Base-by-base conservation (phyloP, 2,888 invertebrate genomes). In the Prosapia bicincta region DNA sequence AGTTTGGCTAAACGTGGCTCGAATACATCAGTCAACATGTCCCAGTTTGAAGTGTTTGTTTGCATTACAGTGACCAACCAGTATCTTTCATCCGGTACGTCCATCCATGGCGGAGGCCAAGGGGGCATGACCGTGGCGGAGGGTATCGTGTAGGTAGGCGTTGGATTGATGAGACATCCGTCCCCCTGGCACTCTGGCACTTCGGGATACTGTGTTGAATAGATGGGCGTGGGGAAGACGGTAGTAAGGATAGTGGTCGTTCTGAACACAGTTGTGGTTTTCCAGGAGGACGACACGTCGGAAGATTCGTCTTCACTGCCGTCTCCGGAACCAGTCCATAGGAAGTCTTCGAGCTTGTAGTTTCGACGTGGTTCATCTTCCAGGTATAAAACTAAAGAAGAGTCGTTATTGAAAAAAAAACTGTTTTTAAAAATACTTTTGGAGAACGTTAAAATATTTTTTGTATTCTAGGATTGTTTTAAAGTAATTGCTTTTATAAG, bases 321-420 rank as follows among this genome's bases (percentile, higher is more conserved):
- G 83, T 95, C 95, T 0, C 95, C 95, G 0, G 93, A 93, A 0
- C 95, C 95, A 0, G 94, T 94, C 95, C 95, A 95, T 84, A 96
- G 93, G 85, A 95, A 96, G 84, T 95, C 95, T 82, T 95, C 94
- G 75, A 95, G 85, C 66, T 90, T 89, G 80, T 87, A 87, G 15
- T 84, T 83, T 30, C 83, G 80, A 65, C 82, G 81, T 15, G 82
- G 80, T 77, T 82, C 81, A 54, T 81, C 83, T 73, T 83, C 81
- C 67, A 81, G 81, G 74, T 78, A 80, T 25, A 76, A 25, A 13
- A 73, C 76, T 76, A 38, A 28, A n/a, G n/a, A n/a, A n/a, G n/a
- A n/a, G n/a, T n/a, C n/a, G n/a, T n/a, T n/a, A n/a, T n/a, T n/a
- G n/a, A n/a, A n/a, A n/a, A n/a, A n/a, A n/a, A n/a, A n/a, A n/a